phyloP scores from a whole-genome alignment of 2,113 vertebrate genomes.

The Lota lota region DNA sequence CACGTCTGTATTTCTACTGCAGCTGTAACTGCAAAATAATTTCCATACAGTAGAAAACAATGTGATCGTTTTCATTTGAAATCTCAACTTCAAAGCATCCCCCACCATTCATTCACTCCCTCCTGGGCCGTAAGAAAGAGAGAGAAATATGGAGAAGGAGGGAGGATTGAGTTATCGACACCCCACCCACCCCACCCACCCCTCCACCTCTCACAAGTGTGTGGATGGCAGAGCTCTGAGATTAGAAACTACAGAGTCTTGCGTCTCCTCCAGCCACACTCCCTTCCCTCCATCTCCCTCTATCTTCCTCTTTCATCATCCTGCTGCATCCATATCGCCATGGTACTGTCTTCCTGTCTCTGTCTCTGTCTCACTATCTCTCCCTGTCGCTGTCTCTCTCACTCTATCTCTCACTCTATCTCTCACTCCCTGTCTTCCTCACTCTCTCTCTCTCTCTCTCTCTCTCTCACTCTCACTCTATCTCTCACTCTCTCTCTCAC shows the following conservation, averaged over 20 bases:
- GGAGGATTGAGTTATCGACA: neutral
- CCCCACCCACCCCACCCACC: neutral
- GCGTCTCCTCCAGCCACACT: conserved; percentile 17
- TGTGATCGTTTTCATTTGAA: neutral
- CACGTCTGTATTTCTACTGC: too few relatives aligned
- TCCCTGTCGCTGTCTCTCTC: neutral
- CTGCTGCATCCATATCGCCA: neutral
- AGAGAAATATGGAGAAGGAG: too few relatives aligned
- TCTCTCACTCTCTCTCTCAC: conserved; percentile 16
- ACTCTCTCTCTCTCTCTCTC: neutral
- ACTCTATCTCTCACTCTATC: neutral
- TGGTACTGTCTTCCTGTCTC: conserved; percentile 12
- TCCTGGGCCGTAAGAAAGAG: conserved; percentile 22
- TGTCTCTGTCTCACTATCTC: conserved; percentile 12
- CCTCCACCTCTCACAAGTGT: conserved; percentile 18
- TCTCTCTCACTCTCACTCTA: conserved; percentile 9
- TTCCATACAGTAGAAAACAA: too few relatives aligned
- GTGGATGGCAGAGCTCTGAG: conserved; percentile 24
- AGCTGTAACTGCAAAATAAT: too few relatives aligned
- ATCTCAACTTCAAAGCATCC: conserved; percentile 21
- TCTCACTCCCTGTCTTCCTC: conserved; percentile 1
- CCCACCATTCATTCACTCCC: conserved; percentile 19
- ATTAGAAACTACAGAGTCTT: conserved; percentile 39
- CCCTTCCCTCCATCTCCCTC: conserved; percentile 34
- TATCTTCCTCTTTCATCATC: conserved; percentile 16